Percentiles rank a stretch among this genome's conserved stretches.
These are phyloP conservation scores for Schizopygopsis malacanthus DNA, from an alignment of 2,797 vertebrate genomes.

Conservation along the genomic window DNA sequence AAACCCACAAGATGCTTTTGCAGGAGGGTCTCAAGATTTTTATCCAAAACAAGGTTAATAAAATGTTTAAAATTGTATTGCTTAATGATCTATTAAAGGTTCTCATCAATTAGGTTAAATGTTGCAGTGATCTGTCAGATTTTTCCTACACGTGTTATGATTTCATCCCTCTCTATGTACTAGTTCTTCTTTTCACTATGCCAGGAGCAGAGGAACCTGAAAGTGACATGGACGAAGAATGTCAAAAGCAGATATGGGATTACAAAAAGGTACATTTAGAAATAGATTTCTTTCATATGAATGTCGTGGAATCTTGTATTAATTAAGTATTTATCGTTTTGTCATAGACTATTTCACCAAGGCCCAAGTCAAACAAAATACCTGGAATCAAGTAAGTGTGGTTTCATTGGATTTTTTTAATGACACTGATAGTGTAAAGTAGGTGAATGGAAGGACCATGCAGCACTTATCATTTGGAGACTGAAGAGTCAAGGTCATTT, in stretches of 20 bases:
- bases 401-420: slow-evolving; percentile 62
- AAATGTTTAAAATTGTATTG: slow-evolving; percentile 9
- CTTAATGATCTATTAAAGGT: background rate
- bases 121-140: background rate
- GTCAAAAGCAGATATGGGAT: slow-evolving; percentile 87
- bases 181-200: slow-evolving; percentile 89
- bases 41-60: slow-evolving; percentile 93
- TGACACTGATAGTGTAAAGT: slow-evolving; percentile 12
- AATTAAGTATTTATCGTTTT: slow-evolving; percentile 7
- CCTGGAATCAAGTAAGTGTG: slow-evolving; percentile 93
- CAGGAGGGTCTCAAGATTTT: slow-evolving; percentile 90
- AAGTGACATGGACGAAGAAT: slow-evolving; percentile 82
- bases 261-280: slow-evolving; percentile 84
- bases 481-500: slow-evolving; percentile 1
- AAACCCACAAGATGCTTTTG: slow-evolving; percentile 87
- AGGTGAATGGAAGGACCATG: background rate
- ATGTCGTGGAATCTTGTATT: background rate
- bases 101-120: background rate
- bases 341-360: slow-evolving; percentile 81
- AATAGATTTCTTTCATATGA: background rate
- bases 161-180: slow-evolving; percentile 41
- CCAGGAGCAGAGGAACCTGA: slow-evolving; percentile 86
- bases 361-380: slow-evolving; percentile 90
- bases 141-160: background rate
- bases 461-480: background rate